Evolutionary conservation across 2,113 vertebrate species (phyloP), one percentile per base, ranked within the genome.

Genomic region (Heterocephalus glaber): DNA sequence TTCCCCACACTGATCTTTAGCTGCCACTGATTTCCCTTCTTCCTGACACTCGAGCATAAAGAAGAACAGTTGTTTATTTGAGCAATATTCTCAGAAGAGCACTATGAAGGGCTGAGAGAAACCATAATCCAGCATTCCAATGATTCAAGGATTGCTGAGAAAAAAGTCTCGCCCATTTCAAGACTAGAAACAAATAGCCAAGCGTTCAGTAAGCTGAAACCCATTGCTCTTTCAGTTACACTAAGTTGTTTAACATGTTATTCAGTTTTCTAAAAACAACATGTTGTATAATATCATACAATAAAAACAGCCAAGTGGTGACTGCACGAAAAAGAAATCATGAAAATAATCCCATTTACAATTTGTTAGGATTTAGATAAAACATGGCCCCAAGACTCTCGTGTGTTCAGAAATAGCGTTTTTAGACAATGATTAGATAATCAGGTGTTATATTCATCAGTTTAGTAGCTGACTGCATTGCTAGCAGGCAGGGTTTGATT

Each of bases 1-100:
- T 38, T 58, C 10, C 5, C 3, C 26, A 38, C 33, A n/a, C 0
- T 19, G 0, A 4, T 38, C 26, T 11, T 47, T 60, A 28, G 4
- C 26, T 14, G 66, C 8, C 17, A 5, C 5, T 68, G 7, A 19
- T 44, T 26, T 22, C 9, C 6, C 13, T 65, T 20, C 3, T 49
- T 35, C 44, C 26, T 49, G 3, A 41, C 33, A 11, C 24, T 52
- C 24, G 3, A 0, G 7, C 3, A 4, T 56, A 2, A 56, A n/a
- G 2, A 61, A 17, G 13, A 54, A 58, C 5, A 0, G 3, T 20
- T 65, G 10, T 19, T 20, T 52, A 3, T 7, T 88, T 54, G 2
- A 14, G 28, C 35, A 30, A 17, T 38, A 52, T 49, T 56, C 30
- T 65, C 41, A 61, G 33, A 84, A 58, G 8, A 63, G 14, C 1